Percentiles rank a stretch among this genome's conserved stretches.
phyloP scores from a whole-genome alignment of 2,113 vertebrate genomes.

The Sciurus niger region DNA sequence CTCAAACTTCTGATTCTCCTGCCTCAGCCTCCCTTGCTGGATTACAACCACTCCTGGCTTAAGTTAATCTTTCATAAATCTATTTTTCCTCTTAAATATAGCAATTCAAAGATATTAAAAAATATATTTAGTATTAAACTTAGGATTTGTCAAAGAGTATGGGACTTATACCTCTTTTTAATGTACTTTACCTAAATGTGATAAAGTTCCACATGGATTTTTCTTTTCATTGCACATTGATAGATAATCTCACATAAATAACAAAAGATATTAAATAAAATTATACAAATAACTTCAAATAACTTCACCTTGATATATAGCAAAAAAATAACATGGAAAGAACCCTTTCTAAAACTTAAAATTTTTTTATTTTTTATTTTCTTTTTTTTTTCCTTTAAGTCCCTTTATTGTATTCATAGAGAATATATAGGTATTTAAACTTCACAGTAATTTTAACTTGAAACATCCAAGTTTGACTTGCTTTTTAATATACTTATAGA shows the following conservation, averaged over 20 bases:
- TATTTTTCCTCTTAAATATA: background rate
- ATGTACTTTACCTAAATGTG: constrained; percentile 26
- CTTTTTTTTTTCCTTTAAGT: constrained; percentile 48
- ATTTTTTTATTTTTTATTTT: background rate
- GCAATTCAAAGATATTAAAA: constrained; percentile 17
- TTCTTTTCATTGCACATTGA: background rate
- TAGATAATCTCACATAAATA: constrained; percentile 52
- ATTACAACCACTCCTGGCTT: too few relatives aligned
- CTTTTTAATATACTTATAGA: constrained; percentile 87
- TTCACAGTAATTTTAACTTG: constrained; percentile 88
- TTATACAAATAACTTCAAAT: constrained; percentile 9
- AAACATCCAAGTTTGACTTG: constrained; percentile 89
- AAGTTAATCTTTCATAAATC: too few relatives aligned
- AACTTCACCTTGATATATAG: background rate
- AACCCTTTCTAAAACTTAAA: constrained; percentile 53
- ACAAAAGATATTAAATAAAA: constrained; percentile 62
- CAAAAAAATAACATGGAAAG: constrained; percentile 45
- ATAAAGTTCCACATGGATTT: constrained; percentile 32
- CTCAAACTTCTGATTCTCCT: too few relatives aligned
- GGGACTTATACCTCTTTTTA: constrained; percentile 24
- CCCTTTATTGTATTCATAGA: constrained; percentile 88
- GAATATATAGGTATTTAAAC: constrained; percentile 88
- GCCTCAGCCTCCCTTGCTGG: too few relatives aligned
- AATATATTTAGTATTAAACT: background rate
- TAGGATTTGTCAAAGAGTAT: constrained; percentile 37